phyloP scores from a whole-genome alignment of 2,113 vertebrate species.

The Pangasianodon gigas region DNA sequence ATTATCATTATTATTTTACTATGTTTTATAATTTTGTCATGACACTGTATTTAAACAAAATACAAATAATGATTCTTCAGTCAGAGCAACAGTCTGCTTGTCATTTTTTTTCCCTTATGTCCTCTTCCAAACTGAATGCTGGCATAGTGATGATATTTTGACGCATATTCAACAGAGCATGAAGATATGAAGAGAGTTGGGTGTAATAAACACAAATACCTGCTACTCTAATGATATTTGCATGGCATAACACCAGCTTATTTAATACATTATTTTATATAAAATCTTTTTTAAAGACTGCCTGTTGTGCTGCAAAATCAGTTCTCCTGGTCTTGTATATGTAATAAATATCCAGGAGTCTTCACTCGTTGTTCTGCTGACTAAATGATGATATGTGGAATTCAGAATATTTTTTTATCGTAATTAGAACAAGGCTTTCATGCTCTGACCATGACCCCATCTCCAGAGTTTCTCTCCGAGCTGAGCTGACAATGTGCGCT shows the following conservation, averaged over 20 bases:
- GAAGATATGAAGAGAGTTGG: background rate
- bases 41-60: background rate
- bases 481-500: background rate
- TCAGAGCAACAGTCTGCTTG: background rate
- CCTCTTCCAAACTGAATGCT: background rate
- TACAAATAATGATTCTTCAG: background rate
- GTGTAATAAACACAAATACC: background rate
- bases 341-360: background rate
- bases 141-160: background rate
- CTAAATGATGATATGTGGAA: background rate
- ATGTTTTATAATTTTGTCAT: background rate
- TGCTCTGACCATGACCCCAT: background rate
- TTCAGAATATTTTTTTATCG: background rate
- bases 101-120: background rate
- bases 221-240: background rate
- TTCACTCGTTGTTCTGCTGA: background rate
- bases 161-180: background rate
- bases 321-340: background rate
- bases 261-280: background rate
- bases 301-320: background rate
- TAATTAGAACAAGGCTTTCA: background rate
- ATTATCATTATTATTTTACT: background rate
- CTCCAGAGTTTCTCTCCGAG: background rate
- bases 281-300: background rate
- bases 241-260: background rate